A percentile compares a stretch with the other conserved stretches of the same genome.
Evolutionary conservation across 2,888 invertebrate genomes (phyloP).

Genomic region (Acanthacorydalis orientalis): DNA sequence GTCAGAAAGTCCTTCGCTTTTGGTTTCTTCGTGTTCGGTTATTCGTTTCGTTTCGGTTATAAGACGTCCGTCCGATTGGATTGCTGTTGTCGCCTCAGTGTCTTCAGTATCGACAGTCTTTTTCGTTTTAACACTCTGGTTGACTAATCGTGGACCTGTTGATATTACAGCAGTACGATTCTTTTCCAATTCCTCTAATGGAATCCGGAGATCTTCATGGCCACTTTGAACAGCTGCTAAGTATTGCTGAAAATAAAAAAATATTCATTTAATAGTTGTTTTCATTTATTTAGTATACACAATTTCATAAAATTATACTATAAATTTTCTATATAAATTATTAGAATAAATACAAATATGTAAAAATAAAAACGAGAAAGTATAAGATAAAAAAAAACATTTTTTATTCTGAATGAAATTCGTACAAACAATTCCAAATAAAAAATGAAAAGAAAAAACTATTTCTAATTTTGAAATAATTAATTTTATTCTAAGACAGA

Average conservation of each 20-base stretch:
- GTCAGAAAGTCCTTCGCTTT: conserved; percentile 55
- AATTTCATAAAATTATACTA: background rate
- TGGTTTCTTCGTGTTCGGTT: conserved; percentile 68
- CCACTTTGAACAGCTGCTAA: conserved; percentile 51
- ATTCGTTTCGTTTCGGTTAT: conserved; percentile 72
- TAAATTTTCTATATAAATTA: no score
- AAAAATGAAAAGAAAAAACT: no score
- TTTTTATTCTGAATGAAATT: no score
- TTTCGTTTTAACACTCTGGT: conserved; percentile 56
- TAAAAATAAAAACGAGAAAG: no score
- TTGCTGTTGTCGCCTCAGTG: conserved; percentile 55
- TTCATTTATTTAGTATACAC: background rate
- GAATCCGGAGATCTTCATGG: conserved; percentile 50
- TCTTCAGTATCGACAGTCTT: conserved; percentile 80
- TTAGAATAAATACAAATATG: background rate
- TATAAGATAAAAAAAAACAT: no score
- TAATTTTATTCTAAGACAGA: no score
- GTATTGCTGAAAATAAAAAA: conserved; percentile 44
- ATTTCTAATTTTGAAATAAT: no score
- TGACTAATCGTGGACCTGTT: conserved; percentile 52
- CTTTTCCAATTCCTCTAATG: conserved; percentile 41
- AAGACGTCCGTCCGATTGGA: conserved; percentile 67
- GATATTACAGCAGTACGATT: conserved; percentile 43
- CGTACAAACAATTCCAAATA: no score
- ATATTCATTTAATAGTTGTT: background rate